Evolutionary conservation across 2,113 vertebrate genomes (phyloP).

Genomic region (Acanthochromis polyacanthus): DNA sequence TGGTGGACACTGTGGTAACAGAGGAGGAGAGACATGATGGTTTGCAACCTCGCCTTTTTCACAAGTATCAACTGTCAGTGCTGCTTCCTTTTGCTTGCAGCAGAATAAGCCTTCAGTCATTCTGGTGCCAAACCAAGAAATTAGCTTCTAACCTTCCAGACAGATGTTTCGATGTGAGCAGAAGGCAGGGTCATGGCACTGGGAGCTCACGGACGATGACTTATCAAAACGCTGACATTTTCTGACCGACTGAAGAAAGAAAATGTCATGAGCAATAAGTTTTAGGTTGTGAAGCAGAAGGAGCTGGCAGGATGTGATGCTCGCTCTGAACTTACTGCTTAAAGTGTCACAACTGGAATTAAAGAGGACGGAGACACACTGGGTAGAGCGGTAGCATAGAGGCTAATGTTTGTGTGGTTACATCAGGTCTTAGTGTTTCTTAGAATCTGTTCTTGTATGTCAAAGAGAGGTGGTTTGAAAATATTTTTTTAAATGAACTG

Average conservation of each 20-base stretch:
- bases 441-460: background rate
- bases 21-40: background rate
- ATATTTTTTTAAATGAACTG: background rate
- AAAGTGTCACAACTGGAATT: slow-evolving; percentile 8
- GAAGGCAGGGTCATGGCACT: slow-evolving; percentile 30
- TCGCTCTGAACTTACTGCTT: slow-evolving; percentile 7
- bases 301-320: slow-evolving; percentile 12
- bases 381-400: too few species aligned
- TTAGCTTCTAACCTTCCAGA: slow-evolving; percentile 9
- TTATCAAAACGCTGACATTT: slow-evolving; percentile 43
- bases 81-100: slow-evolving; percentile 13
- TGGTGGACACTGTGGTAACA: slow-evolving; percentile 35
- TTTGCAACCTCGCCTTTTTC: slow-evolving; percentile 25
- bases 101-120: slow-evolving; percentile 7
- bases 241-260: slow-evolving; percentile 11
- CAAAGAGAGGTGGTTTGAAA: background rate
- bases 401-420: too few species aligned
- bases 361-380: background rate
- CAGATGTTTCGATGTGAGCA: slow-evolving; percentile 17
- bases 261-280: slow-evolving; percentile 24
- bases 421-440: too few species aligned
- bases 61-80: slow-evolving; percentile 4
- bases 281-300: accelerated
- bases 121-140: slow-evolving; percentile 13
- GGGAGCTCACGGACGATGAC: slow-evolving; percentile 25